phyloP scores from a whole-genome alignment of 2,888 invertebrate genomes.

The Agrochola lota region DNA sequence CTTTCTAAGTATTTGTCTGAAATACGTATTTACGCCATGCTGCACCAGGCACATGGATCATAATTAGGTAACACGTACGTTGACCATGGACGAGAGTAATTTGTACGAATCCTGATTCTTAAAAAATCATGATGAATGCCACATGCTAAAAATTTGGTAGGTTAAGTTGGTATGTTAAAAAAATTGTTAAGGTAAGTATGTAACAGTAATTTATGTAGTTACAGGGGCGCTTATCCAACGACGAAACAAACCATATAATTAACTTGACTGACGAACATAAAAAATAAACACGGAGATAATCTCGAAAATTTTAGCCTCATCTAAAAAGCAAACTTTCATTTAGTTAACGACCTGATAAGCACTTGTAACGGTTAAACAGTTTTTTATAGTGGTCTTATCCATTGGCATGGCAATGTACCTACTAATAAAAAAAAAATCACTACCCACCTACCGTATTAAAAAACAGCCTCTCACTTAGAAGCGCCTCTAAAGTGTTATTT shows the following conservation, averaged over 20 bases:
- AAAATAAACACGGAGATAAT: neutral
- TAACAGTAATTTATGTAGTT: too few species aligned
- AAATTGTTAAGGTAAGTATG: too few species aligned
- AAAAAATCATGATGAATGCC: neutral
- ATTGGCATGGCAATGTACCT: neutral
- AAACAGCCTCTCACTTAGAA: neutral
- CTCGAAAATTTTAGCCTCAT: neutral
- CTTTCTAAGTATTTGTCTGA: neutral
- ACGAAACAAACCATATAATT: neutral
- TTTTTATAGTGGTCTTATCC: neutral
- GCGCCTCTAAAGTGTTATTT: neutral
- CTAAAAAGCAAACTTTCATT: neutral
- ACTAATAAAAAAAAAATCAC: neutral
- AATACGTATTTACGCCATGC: too few species aligned
- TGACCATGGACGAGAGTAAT: conserved; percentile 1
- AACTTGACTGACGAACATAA: neutral
- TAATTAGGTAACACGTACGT: neutral
- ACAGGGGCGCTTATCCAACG: too few species aligned
- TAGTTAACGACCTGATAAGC: neutral
- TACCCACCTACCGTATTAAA: neutral
- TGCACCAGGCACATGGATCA: too few species aligned
- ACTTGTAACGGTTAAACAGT: neutral
- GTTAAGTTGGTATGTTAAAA: too few species aligned
- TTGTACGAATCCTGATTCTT: neutral
- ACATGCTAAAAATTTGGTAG: neutral